phyloP scores from a whole-genome alignment of 1,140 invertebrate species.

The Drosophila nikananu region DNA sequence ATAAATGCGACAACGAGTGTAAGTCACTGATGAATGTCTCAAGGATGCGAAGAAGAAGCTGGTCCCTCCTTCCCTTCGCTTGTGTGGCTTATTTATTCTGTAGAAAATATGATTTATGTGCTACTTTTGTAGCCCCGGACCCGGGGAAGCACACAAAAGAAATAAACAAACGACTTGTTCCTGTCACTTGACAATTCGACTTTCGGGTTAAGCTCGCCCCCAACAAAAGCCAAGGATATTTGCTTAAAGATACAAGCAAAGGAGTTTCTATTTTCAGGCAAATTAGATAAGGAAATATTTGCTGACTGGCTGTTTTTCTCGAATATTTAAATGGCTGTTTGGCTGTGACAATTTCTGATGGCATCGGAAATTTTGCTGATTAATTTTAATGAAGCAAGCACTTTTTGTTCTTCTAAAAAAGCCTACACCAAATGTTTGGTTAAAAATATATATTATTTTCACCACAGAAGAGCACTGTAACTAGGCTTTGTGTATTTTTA shows the following conservation, averaged over 20 bases:
- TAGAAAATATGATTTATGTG: slow-evolving; percentile 75
- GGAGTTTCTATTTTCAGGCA: slow-evolving; percentile 7
- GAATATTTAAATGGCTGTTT: background rate
- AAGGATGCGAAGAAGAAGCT: slow-evolving; percentile 20
- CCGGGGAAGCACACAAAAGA: slow-evolving; percentile 37
- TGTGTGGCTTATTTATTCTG: slow-evolving; percentile 36
- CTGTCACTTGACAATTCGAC: slow-evolving; percentile 69
- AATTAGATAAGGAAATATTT: slow-evolving; percentile 8
- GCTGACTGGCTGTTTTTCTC: background rate
- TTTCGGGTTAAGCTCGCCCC: slow-evolving; percentile 36
- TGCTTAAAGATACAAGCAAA: background rate
- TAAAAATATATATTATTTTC: background rate
- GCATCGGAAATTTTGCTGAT: background rate
- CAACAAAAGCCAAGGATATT: slow-evolving; percentile 26
- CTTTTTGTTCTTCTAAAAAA: background rate
- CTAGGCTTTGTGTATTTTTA: too few species aligned
- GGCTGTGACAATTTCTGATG: background rate
- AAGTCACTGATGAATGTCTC: slow-evolving; percentile 50
- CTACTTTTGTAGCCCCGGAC: slow-evolving; percentile 38
- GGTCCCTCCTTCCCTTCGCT: background rate
- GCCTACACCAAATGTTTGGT: background rate
- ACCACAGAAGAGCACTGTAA: background rate
- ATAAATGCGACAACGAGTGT: slow-evolving; percentile 49
- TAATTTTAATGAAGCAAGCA: background rate
- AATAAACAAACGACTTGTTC: slow-evolving; percentile 61